These are phyloP conservation scores for Microdon myrmicae DNA, from an alignment of 2,888 invertebrate genomes.

Conservation along the genomic window DNA sequence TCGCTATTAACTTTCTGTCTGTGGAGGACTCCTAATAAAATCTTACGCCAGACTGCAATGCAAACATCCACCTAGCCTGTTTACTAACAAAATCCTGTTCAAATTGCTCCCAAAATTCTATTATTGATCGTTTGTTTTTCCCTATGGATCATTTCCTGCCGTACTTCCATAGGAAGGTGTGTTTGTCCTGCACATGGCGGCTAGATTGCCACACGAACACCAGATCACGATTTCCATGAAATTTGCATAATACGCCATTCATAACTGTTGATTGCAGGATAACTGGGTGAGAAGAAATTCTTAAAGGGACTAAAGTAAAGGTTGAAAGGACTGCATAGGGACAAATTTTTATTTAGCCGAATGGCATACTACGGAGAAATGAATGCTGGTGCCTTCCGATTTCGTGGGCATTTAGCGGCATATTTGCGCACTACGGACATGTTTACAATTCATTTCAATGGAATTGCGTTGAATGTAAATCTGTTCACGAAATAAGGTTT, in stretches of 20 bases:
- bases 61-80: no score
- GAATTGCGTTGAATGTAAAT: conserved; percentile 22
- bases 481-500: no score
- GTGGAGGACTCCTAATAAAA: no score
- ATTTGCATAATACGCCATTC: conserved; percentile 41
- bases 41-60: no score
- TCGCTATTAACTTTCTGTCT: no score
- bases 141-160: conserved; percentile 4
- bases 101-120: no score
- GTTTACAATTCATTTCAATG: conserved; percentile 29
- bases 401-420: conserved; percentile 14
- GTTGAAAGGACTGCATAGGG: conserved; percentile 24
- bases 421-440: conserved; percentile 5
- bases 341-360: neutral
- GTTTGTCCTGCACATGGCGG: conserved; percentile 16
- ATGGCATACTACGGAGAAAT: neutral
- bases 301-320: conserved; percentile 8
- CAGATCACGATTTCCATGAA: conserved; percentile 30
- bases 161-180: conserved; percentile 2
- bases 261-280: conserved; percentile 40
- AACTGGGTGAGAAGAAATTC: conserved; percentile 5
- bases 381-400: conserved; percentile 14
- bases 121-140: conserved; percentile 29
- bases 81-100: no score
- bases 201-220: conserved; percentile 22